phyloP scores from a whole-genome alignment of 2,797 vertebrate genomes.

The Jordanella pulchra region DNA sequence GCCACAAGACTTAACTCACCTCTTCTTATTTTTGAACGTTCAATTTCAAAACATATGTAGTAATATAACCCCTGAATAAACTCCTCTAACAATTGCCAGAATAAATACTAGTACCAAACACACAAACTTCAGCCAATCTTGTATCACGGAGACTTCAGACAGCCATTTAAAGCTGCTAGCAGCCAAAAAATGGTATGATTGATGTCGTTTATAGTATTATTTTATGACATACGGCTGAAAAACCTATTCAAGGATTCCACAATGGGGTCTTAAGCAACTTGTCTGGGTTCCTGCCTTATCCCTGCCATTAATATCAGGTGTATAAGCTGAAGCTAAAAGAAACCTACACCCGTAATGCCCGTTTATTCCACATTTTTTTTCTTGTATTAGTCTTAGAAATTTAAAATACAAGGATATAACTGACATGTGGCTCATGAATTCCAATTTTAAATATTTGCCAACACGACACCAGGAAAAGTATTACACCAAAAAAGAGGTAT shows the following conservation, averaged over 20 bases:
- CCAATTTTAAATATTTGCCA: constrained; percentile 21
- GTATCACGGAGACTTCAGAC: constrained; percentile 62
- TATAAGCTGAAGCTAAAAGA: constrained; percentile 10
- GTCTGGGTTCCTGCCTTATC: constrained; percentile 17
- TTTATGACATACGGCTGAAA: constrained; percentile 68
- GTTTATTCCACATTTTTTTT: constrained; percentile 1
- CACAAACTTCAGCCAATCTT: constrained; percentile 57
- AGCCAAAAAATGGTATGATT: constrained; percentile 43
- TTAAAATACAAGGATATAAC: neutral
- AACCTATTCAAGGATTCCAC: constrained; percentile 52
- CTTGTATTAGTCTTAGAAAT: constrained; percentile 29
- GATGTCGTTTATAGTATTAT: constrained; percentile 57
- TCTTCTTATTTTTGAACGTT: constrained; percentile 60
- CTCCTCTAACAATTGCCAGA: constrained; percentile 69
- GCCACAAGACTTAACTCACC: constrained; percentile 22
- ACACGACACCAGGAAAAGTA: constrained; percentile 13
- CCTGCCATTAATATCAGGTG: constrained; percentile 47
- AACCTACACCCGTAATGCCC: neutral
- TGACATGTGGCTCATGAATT: constrained; percentile 20
- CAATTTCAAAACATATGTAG: constrained; percentile 52
- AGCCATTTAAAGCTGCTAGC: constrained; percentile 64
- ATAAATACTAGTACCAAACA: constrained; percentile 68
- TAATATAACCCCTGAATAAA: constrained; percentile 58
- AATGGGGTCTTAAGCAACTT: constrained; percentile 29
- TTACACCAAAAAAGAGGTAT: constrained; percentile 31